A percentile compares a stretch with the other conserved stretches of the same genome.
phyloP scores from a whole-genome alignment of 2,113 vertebrate genomes.

The Seriola quinqueradiata region DNA sequence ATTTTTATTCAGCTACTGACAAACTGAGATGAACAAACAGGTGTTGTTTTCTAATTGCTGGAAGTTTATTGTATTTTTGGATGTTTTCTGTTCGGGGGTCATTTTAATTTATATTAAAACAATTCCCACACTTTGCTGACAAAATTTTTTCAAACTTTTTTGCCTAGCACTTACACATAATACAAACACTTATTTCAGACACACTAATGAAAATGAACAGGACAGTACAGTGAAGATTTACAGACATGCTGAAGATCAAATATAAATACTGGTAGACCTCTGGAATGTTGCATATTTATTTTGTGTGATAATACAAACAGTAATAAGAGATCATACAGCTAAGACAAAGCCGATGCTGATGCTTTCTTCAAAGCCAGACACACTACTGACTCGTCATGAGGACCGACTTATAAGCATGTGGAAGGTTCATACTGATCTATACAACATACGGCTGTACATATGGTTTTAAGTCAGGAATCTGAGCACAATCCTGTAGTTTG shows the following conservation, averaged over 20 bases:
- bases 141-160: neutral
- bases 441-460: neutral
- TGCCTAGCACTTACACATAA: neutral
- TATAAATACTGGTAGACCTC: neutral
- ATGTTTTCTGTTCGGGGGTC: slow-evolving; percentile 75
- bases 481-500: neutral
- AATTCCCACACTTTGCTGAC: slow-evolving; percentile 38
- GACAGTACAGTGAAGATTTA: slow-evolving; percentile 2
- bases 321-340: neutral
- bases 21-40: slow-evolving; percentile 72
- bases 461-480: too few relatives aligned
- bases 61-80: slow-evolving; percentile 80
- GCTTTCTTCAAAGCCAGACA: neutral
- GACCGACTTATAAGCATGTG: neutral
- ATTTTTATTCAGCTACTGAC: slow-evolving; percentile 82
- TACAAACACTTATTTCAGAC: neutral
- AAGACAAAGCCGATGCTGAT: neutral
- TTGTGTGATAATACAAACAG: neutral
- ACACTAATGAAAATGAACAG: neutral
- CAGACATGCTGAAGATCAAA: slow-evolving; percentile 4
- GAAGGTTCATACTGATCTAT: neutral
- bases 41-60: slow-evolving; percentile 81
- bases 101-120: slow-evolving; percentile 85
- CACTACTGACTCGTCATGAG: neutral
- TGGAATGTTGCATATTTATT: slow-evolving; percentile 43